Base-by-base conservation (phyloP, 2,888 invertebrate genomes). In the Aspidiotus rigidus region DNA sequence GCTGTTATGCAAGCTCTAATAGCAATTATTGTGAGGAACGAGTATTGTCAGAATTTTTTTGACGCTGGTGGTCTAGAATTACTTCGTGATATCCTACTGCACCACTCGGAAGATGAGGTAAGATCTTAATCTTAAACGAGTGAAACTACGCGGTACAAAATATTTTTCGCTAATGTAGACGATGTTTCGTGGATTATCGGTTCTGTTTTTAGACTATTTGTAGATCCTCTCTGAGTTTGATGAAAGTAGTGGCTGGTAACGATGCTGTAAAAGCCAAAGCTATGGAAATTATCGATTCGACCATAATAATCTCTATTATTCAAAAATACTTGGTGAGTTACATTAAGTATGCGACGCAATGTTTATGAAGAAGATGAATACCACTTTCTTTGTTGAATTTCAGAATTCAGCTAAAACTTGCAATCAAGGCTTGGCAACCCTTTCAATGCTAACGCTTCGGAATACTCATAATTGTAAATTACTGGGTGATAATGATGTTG, bases 201-300 rank as follows among this genome's bases (percentile, higher is more conserved):
- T 1, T 28, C 1, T 28, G 28, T 28, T 28, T 28, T 28, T 15
- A 67, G 67, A 28, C 1, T n/a, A 49, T 67, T 17, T 66, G 66
- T 39, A 41, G 67, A 67, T 17, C 59, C 17, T 66, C 57, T 59
- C 59, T 59, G 10, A 57, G 67, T 60, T 49, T 72, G 17, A 64
- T 72, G 44, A 72, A 72, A 62, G 64, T 70, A 17, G 62, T 72
- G 7, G 69, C 71, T 28, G 71, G 71, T 39, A 70, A 72, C 53
- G 71, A 72, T 62, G 56, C 69, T 42, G 71, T 72, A 3, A 72
- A 72, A 64, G 70, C 69, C 7, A 70, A 72, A 70, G 69, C 70
- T 16, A 69, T 69, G 67, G 66, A 70, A 62, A 16, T 64, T 49
- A 70, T 70, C 16, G 69, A 70, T 67, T 57, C 62, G 54, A 63